Evolutionary conservation across 2,113 vertebrate species (phyloP).

Genomic region (Montifringilla adamsi): DNA sequence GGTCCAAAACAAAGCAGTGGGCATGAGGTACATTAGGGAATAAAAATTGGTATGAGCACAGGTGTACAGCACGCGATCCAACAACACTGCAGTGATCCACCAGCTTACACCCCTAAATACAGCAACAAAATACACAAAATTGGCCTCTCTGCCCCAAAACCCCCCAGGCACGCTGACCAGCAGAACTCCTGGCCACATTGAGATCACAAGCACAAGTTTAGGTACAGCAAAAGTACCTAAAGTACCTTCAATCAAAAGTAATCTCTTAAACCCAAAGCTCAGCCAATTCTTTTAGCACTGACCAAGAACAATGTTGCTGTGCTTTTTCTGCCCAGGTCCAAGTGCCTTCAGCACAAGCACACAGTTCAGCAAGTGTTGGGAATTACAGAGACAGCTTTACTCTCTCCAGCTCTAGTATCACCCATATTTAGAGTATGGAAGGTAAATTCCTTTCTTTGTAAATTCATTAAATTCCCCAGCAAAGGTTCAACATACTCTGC

Average conservation of each 20-base stretch:
- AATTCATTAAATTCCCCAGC: neutral
- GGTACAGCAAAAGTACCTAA: neutral
- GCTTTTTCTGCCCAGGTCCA: neutral
- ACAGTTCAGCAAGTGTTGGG: neutral
- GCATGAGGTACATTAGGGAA: neutral
- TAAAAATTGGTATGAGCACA: accelerated
- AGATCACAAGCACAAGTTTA: neutral
- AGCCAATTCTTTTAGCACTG: neutral
- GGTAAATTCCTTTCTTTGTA: neutral
- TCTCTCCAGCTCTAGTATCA: neutral
- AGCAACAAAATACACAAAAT: neutral
- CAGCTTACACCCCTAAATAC: neutral
- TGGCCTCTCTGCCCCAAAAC: neutral
- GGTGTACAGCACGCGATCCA: neutral
- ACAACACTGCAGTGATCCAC: neutral
- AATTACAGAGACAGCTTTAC: neutral
- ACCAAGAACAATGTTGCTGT: neutral
- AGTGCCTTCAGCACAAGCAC: neutral
- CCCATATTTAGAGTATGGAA: neutral
- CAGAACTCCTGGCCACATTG: neutral
- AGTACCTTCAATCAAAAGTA: accelerated
- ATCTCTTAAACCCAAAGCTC: neutral
- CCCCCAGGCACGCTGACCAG: accelerated
- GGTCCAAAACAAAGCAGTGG: neutral
- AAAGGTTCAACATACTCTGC: accelerated